Base-by-base conservation (phyloP, 2,113 vertebrate genomes). In the Corythoichthys intestinalis region DNA sequence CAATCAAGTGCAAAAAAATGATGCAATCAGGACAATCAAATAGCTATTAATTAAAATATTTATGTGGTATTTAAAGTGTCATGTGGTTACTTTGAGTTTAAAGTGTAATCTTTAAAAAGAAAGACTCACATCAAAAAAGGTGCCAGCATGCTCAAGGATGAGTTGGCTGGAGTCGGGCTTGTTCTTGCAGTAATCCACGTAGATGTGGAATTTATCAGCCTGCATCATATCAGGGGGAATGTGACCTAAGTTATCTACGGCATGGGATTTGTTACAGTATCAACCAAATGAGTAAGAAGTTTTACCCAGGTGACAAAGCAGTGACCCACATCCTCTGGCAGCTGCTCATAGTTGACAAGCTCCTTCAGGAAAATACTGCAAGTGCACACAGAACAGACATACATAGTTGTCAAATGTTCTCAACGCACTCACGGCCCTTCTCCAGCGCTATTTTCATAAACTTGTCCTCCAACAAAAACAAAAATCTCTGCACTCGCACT, bases 121-220 rank as follows among this genome's bases (percentile, higher is more conserved):
- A 49, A 48, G 38, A 91, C 97, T 95, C 91, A 98, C 97, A 67
- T 99, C 97, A 84, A 99, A 99, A 91, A 99, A 99, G 74, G 89
- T 91, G 65, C 96, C 95, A 37, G 95, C 96, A 0, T 99, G 95
- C 73, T 99, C 97, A 91, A 99, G 90, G 73, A 98, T 96, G 64
- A 99, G 94, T 89, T 99, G 96, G 83, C 86, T 99, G 84, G 97
- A 99, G 89, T 99, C 96, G 6, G 97, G 97, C 81, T 99, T 99
- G 88, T 99, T 99, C 91, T 99, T 99, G 89, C 97, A 99, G 90
- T 98, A 99, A 76, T 95, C 94, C 74, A 99, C 97, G 71, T 99
- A 99, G 88, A 99, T 98, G 85, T 99, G 96, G 90, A 99, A 99
- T 86, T 97, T 99, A 87, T 99, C 96, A 71, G 97, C 97, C 97